These are phyloP conservation scores for Diadophis punctatus DNA, from an alignment of 2,113 vertebrate genomes.

Conservation along the genomic window DNA sequence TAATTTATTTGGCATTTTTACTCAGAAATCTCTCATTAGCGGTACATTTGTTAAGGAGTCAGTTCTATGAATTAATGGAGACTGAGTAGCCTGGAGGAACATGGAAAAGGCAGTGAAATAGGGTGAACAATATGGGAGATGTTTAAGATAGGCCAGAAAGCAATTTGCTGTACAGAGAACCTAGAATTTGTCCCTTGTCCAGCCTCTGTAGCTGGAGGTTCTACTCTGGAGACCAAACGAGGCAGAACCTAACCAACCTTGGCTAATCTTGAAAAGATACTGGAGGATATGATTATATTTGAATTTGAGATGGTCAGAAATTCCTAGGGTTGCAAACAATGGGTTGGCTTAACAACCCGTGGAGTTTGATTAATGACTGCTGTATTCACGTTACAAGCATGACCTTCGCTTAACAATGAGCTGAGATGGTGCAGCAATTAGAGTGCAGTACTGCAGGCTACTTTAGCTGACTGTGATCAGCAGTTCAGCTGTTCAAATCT, in stretches of 20 bases:
- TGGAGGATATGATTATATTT: neutral
- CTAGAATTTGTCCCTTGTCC: neutral
- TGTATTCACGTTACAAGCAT: too few species aligned
- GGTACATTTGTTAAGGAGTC: neutral
- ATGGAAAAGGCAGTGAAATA: neutral
- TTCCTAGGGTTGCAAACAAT: neutral
- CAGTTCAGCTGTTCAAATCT: too few species aligned
- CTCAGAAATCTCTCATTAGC: neutral
- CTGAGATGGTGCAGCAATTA: too few species aligned
- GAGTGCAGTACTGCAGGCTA: too few species aligned
- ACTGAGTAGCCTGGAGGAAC: neutral
- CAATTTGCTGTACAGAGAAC: neutral
- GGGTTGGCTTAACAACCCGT: too few species aligned
- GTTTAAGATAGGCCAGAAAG: neutral
- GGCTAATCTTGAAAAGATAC: neutral
- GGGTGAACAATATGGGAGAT: neutral
- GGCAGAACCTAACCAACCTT: neutral
- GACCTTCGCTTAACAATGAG: too few species aligned
- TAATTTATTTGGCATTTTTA: neutral
- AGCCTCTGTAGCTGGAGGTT: neutral
- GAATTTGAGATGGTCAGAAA: neutral
- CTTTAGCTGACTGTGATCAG: too few species aligned
- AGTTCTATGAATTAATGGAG: neutral
- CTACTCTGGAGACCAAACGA: neutral
- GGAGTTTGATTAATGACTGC: too few species aligned